Percentiles rank a stretch among this genome's conserved stretches.
Evolutionary conservation across 2,113 vertebrate genomes (phyloP).

Genomic region (Scolopax mira): DNA sequence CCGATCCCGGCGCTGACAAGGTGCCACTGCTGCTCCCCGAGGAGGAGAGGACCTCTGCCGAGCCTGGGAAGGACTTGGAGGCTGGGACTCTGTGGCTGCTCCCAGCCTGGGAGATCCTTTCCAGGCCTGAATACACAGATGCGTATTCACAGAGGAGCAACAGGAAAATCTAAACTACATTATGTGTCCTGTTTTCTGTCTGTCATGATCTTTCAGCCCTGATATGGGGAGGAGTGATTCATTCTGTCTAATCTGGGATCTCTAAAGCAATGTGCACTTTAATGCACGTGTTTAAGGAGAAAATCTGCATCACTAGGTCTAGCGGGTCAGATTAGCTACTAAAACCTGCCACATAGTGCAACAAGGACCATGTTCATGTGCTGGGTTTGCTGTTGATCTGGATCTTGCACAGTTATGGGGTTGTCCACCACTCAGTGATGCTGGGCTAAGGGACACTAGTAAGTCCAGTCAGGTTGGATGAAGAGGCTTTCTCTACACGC

Average conservation of each 20-base stretch:
- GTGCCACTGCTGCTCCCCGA: neutral
- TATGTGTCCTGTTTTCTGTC: neutral
- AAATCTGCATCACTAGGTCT: neutral
- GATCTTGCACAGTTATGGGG: neutral
- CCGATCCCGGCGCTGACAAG: neutral
- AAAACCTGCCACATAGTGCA: neutral
- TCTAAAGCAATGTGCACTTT: neutral
- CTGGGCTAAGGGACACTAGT: neutral
- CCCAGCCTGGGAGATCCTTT: neutral
- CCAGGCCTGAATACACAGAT: neutral
- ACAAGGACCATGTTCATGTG: neutral
- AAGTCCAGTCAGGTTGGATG: neutral
- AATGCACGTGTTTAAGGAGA: neutral
- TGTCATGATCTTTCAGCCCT: neutral
- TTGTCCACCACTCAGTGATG: rapidly evolving
- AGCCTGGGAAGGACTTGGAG: neutral
- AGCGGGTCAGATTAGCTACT: neutral
- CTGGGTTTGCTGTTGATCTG: neutral
- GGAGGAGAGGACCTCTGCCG: neutral
- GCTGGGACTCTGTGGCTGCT: neutral
- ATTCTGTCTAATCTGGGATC: neutral
- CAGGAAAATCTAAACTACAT: rapidly evolving
- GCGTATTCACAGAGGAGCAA: neutral
- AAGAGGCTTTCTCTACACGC: neutral
- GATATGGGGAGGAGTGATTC: neutral